phyloP scores from a whole-genome alignment of 1,140 invertebrate genomes.

The Steinernema khuongi region DNA sequence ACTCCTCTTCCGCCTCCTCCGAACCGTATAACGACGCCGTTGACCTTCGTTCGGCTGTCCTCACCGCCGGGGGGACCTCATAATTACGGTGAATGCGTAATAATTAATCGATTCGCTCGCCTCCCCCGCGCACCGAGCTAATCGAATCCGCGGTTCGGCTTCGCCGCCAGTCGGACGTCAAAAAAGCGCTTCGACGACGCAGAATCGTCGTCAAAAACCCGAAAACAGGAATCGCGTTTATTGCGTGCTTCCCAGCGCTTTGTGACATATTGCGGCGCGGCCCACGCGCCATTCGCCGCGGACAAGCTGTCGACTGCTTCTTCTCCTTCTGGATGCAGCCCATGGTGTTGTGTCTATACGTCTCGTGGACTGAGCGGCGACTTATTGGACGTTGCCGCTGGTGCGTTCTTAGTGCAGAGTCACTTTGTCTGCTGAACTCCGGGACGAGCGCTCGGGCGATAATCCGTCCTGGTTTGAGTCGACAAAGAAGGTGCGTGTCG shows the following conservation, averaged over 20 bases:
- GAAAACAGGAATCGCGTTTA: constrained; percentile 12
- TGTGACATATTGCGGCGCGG: neutral
- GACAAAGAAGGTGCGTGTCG: too few species aligned
- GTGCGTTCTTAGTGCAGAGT: too few species aligned
- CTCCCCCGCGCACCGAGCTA: neutral
- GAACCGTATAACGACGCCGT: neutral
- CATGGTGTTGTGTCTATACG: too few species aligned
- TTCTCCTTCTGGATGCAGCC: too few species aligned
- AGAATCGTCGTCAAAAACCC: neutral
- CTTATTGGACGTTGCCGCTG: too few species aligned
- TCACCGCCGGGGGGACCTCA: neutral
- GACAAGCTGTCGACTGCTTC: too few species aligned
- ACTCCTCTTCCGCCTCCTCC: constrained; percentile 5
- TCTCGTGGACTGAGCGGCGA: too few species aligned
- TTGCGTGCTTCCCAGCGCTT: neutral
- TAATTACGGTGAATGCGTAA: constrained; percentile 15
- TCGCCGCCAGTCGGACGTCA: neutral
- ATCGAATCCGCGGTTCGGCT: neutral
- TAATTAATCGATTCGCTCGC: neutral
- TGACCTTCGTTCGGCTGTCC: neutral
- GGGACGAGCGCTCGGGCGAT: too few species aligned
- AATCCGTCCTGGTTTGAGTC: too few species aligned
- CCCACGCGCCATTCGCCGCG: neutral
- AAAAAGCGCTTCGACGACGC: neutral
- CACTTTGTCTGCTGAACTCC: too few species aligned